phyloP scores from a whole-genome alignment of 2,888 invertebrate species.

The Cephus runcator region DNA sequence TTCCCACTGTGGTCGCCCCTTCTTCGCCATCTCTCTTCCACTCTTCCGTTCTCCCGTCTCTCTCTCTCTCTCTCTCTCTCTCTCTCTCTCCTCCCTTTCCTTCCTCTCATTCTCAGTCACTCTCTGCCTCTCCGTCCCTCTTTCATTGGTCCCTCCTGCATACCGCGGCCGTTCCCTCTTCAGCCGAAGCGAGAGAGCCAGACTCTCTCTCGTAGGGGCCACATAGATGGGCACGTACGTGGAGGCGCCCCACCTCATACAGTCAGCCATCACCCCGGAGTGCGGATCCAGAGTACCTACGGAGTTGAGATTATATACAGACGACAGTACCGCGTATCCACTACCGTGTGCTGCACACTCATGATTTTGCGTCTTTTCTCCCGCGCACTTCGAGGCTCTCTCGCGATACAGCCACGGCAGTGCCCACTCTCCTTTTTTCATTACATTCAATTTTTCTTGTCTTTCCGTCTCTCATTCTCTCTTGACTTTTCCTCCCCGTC shows the following conservation, averaged over 20 bases:
- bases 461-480: neutral
- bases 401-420: conserved; percentile 26
- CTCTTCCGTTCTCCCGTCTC: conserved; percentile 11
- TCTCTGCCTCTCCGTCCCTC: conserved; percentile 16
- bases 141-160: conserved; percentile 7
- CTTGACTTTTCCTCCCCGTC: neutral
- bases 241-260: conserved; percentile 5
- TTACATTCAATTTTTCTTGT: neutral
- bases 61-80: conserved; percentile 20
- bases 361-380: conserved; percentile 39
- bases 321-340: conserved; percentile 59
- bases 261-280: conserved; percentile 26
- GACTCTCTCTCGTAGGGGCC: conserved; percentile 9
- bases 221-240: conserved; percentile 24
- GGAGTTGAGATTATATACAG: conserved; percentile 42
- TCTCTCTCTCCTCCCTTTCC: conserved; percentile 19
- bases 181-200: neutral
- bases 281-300: conserved; percentile 47
- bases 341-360: conserved; percentile 50
- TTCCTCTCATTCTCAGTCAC: conserved; percentile 19
- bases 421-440: conserved; percentile 6
- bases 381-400: neutral
- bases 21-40: conserved; percentile 10
- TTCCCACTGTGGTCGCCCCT: conserved; percentile 10
- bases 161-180: conserved; percentile 13